Conservation (phyloP, 2,113 vertebrate genomes). For the Campylomormyrus tamandua region DNA sequence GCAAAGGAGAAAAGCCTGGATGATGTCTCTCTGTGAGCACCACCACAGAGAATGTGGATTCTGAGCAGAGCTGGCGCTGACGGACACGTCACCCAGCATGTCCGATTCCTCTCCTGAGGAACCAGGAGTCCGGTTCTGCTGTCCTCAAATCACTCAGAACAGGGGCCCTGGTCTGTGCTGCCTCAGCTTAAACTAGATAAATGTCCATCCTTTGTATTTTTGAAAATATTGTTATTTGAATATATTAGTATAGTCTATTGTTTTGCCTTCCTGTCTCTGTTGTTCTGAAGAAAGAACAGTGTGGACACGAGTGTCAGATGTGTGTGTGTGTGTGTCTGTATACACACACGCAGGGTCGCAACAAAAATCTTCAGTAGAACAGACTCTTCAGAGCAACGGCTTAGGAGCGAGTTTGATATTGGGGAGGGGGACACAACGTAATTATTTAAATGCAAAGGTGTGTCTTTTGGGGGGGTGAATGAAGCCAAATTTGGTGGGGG, state of each 20-base stretch:
- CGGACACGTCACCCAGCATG: background rate
- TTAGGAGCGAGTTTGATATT: background rate
- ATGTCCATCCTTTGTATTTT: background rate
- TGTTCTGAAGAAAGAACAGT: background rate
- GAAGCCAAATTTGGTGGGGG: too few relatives aligned
- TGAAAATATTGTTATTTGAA: background rate
- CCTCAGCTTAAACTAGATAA: background rate
- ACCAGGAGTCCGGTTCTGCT: background rate
- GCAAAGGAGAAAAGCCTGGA: background rate
- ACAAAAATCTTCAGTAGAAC: background rate
- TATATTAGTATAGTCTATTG: background rate
- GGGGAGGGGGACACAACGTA: background rate
- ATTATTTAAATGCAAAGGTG: background rate
- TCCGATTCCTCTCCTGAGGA: background rate
- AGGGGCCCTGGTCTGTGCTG: background rate
- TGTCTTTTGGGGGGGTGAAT: too few relatives aligned
- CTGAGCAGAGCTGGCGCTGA: background rate
- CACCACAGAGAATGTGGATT: background rate
- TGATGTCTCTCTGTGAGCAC: background rate
- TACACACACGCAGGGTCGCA: background rate
- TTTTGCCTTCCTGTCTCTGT: background rate
- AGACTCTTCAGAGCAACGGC: background rate
- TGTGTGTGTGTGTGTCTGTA: background rate
- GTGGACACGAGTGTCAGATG: background rate
- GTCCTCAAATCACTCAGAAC: background rate